A percentile compares a stretch with the other conserved stretches of the same genome.
Evolutionary conservation across 1,140 invertebrate species (phyloP).

Genomic region (Drosophila kanapiae): DNA sequence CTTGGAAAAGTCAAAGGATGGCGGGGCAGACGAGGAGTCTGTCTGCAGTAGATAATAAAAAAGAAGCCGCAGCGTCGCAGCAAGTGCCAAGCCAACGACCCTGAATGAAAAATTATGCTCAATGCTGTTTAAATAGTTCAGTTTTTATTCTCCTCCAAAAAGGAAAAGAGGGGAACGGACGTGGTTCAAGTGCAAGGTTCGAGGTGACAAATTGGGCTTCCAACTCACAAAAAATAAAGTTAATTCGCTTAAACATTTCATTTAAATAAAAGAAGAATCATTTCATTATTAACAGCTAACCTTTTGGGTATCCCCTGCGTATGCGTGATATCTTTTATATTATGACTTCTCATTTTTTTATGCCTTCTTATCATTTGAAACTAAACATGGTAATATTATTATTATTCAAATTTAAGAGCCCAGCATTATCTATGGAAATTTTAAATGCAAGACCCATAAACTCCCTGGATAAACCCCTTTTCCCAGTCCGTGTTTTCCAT

Average conservation of each 20-base stretch:
- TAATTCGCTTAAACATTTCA: background rate
- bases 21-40: background rate
- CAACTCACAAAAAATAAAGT: background rate
- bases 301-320: background rate
- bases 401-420: background rate
- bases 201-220: background rate
- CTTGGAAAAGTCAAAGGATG: conserved; percentile 9
- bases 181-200: conserved; percentile 56
- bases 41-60: conserved; percentile 55
- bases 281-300: too few relatives aligned
- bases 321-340: background rate
- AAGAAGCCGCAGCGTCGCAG: conserved; percentile 42
- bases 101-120: conserved; percentile 70
- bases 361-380: background rate
- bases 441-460: too few relatives aligned
- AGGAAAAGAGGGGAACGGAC: background rate
- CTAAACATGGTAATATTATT: too few relatives aligned
- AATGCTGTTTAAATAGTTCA: conserved; percentile 56
- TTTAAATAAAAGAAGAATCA: too few relatives aligned
- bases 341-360: background rate
- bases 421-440: too few relatives aligned
- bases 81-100: conserved; percentile 56
- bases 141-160: conserved; percentile 4
- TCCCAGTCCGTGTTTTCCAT: background rate
- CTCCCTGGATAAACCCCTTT: background rate